Base-by-base conservation (phyloP, 2,797 vertebrate species). In the Setipinna tenuifilis region DNA sequence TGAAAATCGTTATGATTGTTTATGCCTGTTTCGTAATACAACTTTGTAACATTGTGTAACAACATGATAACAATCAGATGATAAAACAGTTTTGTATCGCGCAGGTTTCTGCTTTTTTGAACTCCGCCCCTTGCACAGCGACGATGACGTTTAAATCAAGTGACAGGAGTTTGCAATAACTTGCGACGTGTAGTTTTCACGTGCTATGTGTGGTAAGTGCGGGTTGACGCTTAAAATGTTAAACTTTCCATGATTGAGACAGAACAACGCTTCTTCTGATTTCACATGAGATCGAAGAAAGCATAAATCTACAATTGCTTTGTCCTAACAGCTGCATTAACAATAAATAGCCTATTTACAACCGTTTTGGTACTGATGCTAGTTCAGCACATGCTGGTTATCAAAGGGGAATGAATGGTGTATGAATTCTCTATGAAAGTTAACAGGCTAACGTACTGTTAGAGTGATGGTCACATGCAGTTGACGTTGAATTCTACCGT, bases 201-300 rank as follows among this genome's bases (percentile, higher is more conserved):
- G 80, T 83, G 68, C 5, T 84, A 97, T 98, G 97, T 81, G 17
- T 21, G 4, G 81, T 83, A 87, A 78, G 71, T 78, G 16, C 50
- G 0, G 50, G 7, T 9, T 21, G 68, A 25, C 31, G 17, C 17
- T 78, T 44, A 31, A 21, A 19, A 9, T 21, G 6, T 41, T 19
- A 21, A 44, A 0, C 7, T 41, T 78, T 44, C 35, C 68, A 17
- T 78, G 17, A 54, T 59, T 59, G 17, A 59, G 17, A 78, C 1
- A 78, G 0, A 21, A 41, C 19, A 21, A 9, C 0, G 5, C 3
- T 35, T 0, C 28, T 16, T 4, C 31, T 75, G 23, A 41, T 19
- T 75, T 41, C 6, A 75, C 5, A 16, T 6, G 12, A 31, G 6
- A 65, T 21, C 21, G 6, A 78, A 9, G 35, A 78, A 41, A 21